A percentile compares a stretch with the other conserved stretches of the same genome.
phyloP scores from a whole-genome alignment of 1,140 invertebrate genomes.

The Amyelois transitella region DNA sequence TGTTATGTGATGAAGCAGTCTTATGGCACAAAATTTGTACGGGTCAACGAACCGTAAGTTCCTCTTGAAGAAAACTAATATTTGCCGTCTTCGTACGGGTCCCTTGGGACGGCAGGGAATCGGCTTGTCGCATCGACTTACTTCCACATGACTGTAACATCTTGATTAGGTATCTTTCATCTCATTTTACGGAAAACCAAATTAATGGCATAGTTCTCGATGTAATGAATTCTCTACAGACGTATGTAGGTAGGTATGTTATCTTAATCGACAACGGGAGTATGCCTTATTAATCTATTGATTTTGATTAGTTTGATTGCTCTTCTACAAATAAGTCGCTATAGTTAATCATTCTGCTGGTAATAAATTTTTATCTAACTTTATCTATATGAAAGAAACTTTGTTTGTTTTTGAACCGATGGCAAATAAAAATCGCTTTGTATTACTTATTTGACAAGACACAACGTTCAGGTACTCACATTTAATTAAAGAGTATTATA shows the following conservation, averaged over 20 bases:
- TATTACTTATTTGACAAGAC: too few species aligned
- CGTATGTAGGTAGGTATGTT: too few species aligned
- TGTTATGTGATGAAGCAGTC: conserved; percentile 45
- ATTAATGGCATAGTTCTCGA: conserved; percentile 9
- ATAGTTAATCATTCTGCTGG: too few species aligned
- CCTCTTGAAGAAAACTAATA: conserved; percentile 60
- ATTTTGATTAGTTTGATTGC: too few species aligned
- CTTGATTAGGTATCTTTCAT: conserved; percentile 11
- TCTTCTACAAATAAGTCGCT: too few species aligned
- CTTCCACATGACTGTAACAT: conserved; percentile 46
- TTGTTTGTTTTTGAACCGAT: too few species aligned
- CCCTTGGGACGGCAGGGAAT: conserved; percentile 42
- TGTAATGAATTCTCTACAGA: too few species aligned
- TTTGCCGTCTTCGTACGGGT: conserved; percentile 58
- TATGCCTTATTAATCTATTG: too few species aligned
- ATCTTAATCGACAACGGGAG: too few species aligned
- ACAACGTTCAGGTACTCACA: too few species aligned
- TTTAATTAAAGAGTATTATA: background rate
- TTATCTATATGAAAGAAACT: too few species aligned
- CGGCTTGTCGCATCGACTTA: conserved; percentile 42
- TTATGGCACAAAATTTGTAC: conserved; percentile 54
- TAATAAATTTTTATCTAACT: too few species aligned
- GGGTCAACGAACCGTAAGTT: conserved; percentile 58
- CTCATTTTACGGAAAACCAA: conserved; percentile 1
- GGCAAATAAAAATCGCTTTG: background rate